Conservation (phyloP, 2,113 vertebrate species). For the Rattus norvegicus region GRCr8 NC_086019.1:212688501-212689000, state of each 20-base stretch:
- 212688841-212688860: not conserved
- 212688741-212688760: not conserved
- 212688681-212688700: not conserved
- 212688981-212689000: not conserved
- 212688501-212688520: not conserved
- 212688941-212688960: not conserved
- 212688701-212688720: not conserved
- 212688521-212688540: not conserved
- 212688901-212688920: not conserved
- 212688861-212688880: not conserved
- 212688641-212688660: not conserved
- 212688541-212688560: fast-evolving
- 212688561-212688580: not conserved
- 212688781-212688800: not conserved
- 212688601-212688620: too few relatives aligned
- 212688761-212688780: too few relatives aligned
- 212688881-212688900: not conserved
- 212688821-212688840: not conserved
- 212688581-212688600: not conserved
- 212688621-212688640: not conserved
- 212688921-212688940: not conserved
- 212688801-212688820: not conserved
- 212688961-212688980: not conserved
- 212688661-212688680: not conserved
- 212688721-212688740: not conserved